Evolutionary conservation across 2,113 vertebrate genomes (phyloP).

Genomic region (Hepsetus odoe): DNA sequence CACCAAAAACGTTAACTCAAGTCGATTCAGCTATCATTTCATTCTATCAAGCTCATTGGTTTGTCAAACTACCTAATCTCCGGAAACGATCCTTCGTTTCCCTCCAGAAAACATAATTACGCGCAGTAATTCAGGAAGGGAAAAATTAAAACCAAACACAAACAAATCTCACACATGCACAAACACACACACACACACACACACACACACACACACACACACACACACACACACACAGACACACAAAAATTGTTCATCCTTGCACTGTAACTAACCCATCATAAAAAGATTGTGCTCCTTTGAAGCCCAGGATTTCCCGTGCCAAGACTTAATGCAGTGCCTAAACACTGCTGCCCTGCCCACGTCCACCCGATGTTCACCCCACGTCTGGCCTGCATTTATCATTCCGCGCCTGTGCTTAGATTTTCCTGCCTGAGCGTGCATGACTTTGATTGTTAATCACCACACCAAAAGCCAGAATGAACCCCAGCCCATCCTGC

Average conservation of each 20-base stretch:
- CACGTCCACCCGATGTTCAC: slow-evolving; percentile 7
- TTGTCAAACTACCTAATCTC: slow-evolving; percentile 32
- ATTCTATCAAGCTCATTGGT: slow-evolving; percentile 16
- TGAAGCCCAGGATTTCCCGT: slow-evolving; percentile 20
- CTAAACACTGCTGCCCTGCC: slow-evolving; percentile 26
- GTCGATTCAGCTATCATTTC: background rate
- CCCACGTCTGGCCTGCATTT: slow-evolving; percentile 4
- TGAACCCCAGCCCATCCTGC: slow-evolving; percentile 33
- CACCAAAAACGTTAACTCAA: background rate
- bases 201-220: too few relatives aligned
- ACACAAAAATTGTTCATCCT: slow-evolving; percentile 25
- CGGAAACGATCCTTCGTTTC: background rate
- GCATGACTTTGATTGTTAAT: slow-evolving; percentile 46
- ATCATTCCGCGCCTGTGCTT: slow-evolving; percentile 23
- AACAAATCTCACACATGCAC: slow-evolving; percentile 18
- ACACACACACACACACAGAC: slow-evolving; percentile 33
- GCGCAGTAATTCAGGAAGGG: background rate
- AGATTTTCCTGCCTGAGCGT: slow-evolving; percentile 40
- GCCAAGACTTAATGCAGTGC: slow-evolving; percentile 43
- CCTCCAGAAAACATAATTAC: slow-evolving; percentile 10
- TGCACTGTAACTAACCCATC: slow-evolving; percentile 8
- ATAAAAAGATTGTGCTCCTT: slow-evolving; percentile 28
- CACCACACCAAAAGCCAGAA: slow-evolving; percentile 9
- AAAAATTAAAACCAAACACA: slow-evolving; percentile 24
- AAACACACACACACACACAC: slow-evolving; percentile 16